These are phyloP conservation scores for Xanthia icteritia DNA, from an alignment of 2,888 invertebrate genomes.

Conservation along the genomic window DNA sequence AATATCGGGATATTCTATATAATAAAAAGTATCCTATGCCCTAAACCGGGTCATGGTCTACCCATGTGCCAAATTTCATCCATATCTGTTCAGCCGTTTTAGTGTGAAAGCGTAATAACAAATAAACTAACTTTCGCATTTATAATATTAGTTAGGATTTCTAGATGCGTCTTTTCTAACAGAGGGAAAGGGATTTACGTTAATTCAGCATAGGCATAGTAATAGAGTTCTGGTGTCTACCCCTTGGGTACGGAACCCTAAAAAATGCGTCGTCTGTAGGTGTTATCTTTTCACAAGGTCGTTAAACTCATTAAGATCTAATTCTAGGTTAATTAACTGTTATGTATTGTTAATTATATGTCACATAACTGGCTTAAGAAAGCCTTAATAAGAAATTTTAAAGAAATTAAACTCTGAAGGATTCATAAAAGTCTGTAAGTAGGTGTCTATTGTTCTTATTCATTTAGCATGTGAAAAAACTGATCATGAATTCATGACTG, in stretches of 20 bases:
- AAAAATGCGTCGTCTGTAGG: background rate
- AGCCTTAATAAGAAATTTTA: background rate
- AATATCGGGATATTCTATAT: too few species aligned
- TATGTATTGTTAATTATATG: background rate
- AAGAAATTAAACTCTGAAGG: background rate
- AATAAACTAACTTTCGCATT: too few species aligned
- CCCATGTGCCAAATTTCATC: too few species aligned
- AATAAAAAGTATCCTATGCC: too few species aligned
- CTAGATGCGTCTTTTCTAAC: background rate
- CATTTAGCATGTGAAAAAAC: slow-evolving; percentile 10
- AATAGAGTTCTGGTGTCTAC: background rate
- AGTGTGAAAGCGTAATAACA: too few species aligned
- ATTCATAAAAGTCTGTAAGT: background rate
- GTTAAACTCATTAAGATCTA: background rate
- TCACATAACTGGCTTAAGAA: background rate
- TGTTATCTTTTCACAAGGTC: background rate
- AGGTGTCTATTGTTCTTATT: slow-evolving; percentile 5
- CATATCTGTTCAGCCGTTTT: too few species aligned
- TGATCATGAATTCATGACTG: slow-evolving; percentile 2
- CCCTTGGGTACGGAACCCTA: background rate
- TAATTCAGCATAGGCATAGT: background rate
- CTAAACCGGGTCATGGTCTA: too few species aligned
- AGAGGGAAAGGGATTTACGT: background rate
- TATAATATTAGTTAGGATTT: background rate
- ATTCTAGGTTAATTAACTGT: background rate